These are phyloP conservation scores for Drosophila tsacasi DNA, from an alignment of 1,140 invertebrate genomes.

Conservation along the genomic window DNA sequence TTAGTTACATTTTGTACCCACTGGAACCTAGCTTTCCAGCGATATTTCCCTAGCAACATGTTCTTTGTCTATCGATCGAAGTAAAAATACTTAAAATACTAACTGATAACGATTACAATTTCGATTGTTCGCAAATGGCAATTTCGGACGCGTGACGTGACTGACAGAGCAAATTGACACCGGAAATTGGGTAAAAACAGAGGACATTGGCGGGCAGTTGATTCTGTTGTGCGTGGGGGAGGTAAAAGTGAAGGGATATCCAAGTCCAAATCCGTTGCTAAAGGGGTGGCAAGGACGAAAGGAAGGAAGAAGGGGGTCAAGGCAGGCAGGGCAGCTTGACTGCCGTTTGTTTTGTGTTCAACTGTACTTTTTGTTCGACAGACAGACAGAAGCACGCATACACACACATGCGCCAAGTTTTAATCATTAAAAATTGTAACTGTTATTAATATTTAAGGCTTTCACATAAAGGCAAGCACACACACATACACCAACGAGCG, in stretches of 20 bases:
- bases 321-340: slow-evolving; percentile 46
- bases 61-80: background rate
- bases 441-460: slow-evolving; percentile 83
- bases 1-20: background rate
- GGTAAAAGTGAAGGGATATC: slow-evolving; percentile 2
- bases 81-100: background rate
- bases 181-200: slow-evolving; percentile 39
- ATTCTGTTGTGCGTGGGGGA: background rate
- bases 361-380: slow-evolving; percentile 68
- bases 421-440: slow-evolving; percentile 84
- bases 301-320: background rate
- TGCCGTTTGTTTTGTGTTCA: slow-evolving; percentile 52
- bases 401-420: slow-evolving; percentile 79
- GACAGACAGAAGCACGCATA: slow-evolving; percentile 42
- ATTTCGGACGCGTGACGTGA: slow-evolving; percentile 3
- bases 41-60: background rate
- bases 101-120: slow-evolving; percentile 8
- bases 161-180: slow-evolving; percentile 46
- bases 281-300: slow-evolving; percentile 7
- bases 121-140: slow-evolving; percentile 2
- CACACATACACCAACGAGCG: slow-evolving; percentile 9
- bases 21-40: background rate
- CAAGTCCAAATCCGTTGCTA: slow-evolving; percentile 6
- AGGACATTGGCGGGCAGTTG: slow-evolving; percentile 23
- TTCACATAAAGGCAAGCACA: slow-evolving; percentile 52